A percentile compares a stretch with the other conserved stretches of the same genome.
phyloP scores from a whole-genome alignment of 2,888 invertebrate genomes.

The Strigamia maritima region DNA sequence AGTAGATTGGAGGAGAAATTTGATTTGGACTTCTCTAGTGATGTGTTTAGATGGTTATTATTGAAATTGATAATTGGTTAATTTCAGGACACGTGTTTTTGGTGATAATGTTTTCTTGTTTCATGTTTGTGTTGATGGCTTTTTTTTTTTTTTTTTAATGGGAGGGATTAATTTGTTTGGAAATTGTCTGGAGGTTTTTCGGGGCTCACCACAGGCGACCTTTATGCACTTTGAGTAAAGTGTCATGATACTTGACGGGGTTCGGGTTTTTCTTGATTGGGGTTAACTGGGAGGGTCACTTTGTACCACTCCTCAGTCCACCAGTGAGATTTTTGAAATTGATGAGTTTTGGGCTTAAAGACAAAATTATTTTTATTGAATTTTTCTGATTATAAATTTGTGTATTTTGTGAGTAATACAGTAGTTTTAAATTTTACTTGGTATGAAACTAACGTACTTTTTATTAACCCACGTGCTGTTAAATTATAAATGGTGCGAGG shows the following conservation, averaged over 20 bases:
- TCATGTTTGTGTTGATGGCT: neutral
- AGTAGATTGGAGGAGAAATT: neutral
- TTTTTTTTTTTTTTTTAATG: neutral
- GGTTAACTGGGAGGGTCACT: constrained; percentile 1
- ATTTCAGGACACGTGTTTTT: neutral
- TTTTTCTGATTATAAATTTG: neutral
- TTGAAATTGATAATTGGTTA: neutral
- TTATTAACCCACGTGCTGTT: neutral
- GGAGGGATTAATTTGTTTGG: neutral
- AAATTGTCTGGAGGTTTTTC: neutral
- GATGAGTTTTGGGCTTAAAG: neutral
- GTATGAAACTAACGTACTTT: neutral
- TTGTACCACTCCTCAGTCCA: neutral
- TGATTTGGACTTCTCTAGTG: neutral
- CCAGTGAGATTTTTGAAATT: neutral
- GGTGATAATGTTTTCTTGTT: neutral
- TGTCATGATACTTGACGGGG: constrained; percentile 15
- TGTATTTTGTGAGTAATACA: neutral
- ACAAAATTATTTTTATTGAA: neutral
- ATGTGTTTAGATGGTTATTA: neutral
- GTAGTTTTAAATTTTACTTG: no score
- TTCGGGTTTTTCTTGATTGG: neutral
- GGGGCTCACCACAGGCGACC: neutral
- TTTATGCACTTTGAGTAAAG: constrained; percentile 1
- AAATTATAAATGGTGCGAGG: neutral